A percentile compares a stretch with the other conserved stretches of the same genome.
Evolutionary conservation across 2,888 invertebrate species (phyloP).

Genomic region (Melitaea athalia): DNA sequence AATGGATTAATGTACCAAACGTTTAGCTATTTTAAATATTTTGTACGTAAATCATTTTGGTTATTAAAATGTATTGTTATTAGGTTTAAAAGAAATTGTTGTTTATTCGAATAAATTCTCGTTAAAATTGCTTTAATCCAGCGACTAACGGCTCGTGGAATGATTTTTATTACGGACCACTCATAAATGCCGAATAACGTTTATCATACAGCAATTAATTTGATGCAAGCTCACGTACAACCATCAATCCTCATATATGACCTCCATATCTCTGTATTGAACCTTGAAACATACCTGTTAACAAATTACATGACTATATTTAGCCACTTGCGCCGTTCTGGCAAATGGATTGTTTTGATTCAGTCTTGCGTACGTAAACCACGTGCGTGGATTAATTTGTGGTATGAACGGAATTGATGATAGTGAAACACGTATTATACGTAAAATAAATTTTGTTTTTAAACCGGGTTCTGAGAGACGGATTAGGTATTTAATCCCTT

Average conservation of each 20-base stretch:
- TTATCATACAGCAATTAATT: conserved; percentile 21
- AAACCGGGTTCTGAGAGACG: neutral
- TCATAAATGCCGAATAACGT: conserved; percentile 3
- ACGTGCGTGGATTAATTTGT: conserved; percentile 26
- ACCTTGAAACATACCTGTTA: conserved; percentile 24
- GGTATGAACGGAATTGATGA: conserved; percentile 21
- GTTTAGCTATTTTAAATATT: too few species aligned
- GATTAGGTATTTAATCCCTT: neutral
- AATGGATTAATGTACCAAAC: neutral
- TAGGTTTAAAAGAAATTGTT: neutral
- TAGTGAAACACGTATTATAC: neutral
- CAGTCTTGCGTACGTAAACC: conserved; percentile 36
- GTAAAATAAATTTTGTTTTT: conserved; percentile 16
- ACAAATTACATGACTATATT: conserved; percentile 35
- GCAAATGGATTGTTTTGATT: conserved; percentile 38
- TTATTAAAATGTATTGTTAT: too few species aligned
- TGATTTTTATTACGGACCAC: conserved; percentile 4
- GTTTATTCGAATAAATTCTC: neutral
- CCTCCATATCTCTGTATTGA: conserved; percentile 10
- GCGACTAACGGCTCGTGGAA: too few species aligned
- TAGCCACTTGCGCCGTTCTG: conserved; percentile 32
- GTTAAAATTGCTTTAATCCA: neutral
- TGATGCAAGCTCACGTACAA: conserved; percentile 27
- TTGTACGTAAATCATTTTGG: too few species aligned
- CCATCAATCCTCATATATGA: conserved; percentile 26